Conservation (phyloP, 2,888 invertebrate species). For the Glyphotaelius pellucidus region DNA sequence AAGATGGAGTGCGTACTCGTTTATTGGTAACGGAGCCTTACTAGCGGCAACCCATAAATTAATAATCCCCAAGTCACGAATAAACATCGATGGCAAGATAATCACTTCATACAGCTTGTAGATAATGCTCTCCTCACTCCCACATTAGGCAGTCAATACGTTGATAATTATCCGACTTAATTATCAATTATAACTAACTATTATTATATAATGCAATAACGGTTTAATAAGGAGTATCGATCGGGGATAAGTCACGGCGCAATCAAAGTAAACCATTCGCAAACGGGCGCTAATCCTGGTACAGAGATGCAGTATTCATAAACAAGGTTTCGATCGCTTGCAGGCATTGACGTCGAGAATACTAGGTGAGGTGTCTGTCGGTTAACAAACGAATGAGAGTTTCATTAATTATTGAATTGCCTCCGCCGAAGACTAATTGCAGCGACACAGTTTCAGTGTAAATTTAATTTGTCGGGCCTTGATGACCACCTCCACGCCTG, state of each 20-base stretch:
- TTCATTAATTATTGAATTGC: not conserved
- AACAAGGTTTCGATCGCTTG: not conserved
- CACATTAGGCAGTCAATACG: not conserved
- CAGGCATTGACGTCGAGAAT: not conserved
- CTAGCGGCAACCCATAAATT: not conserved
- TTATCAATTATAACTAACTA: not conserved
- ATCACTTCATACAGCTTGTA: not conserved
- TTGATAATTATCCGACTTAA: not conserved
- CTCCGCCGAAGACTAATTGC: not conserved
- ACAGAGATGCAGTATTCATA: not conserved
- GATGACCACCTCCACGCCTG: not conserved
- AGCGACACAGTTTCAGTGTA: not conserved
- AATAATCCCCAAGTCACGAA: not conserved
- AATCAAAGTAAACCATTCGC: slow-evolving; percentile 3
- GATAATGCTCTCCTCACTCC: not conserved
- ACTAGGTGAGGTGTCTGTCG: not conserved
- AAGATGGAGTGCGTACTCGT: not conserved
- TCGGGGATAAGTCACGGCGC: not conserved
- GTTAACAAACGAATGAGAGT: not conserved
- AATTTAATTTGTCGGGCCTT: not conserved
- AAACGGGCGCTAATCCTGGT: not conserved
- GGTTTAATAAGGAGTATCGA: not conserved
- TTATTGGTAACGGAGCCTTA: not conserved
- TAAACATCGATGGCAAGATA: not conserved
- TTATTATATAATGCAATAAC: slow-evolving; percentile 4